These are phyloP conservation scores for Melinaea menophilus DNA, from an alignment of 2,888 invertebrate species.

Conservation along the genomic window DNA sequence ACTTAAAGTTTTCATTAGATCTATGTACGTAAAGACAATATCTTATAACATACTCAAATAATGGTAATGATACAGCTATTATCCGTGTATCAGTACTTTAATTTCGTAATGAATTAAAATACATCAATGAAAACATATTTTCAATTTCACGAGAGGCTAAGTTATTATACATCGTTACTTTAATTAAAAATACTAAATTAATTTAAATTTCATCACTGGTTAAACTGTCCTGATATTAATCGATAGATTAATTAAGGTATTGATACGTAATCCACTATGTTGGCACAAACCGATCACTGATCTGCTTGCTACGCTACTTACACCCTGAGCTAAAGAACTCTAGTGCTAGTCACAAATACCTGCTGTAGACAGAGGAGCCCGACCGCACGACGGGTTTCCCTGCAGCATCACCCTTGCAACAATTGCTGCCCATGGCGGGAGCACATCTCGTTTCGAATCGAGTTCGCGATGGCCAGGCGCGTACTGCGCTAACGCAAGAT, in stretches of 20 bases:
- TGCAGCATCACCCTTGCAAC: constrained; percentile 78
- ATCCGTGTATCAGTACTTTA: too few species aligned
- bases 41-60: too few species aligned
- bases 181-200: too few species aligned
- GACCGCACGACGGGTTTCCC: constrained; percentile 65
- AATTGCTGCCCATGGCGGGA: constrained; percentile 78
- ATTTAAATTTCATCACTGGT: background rate
- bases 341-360: constrained; percentile 68
- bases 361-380: constrained; percentile 71
- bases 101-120: too few species aligned
- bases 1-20: too few species aligned
- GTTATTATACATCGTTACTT: too few species aligned
- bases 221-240: background rate
- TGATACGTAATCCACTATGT: background rate
- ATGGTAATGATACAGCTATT: too few species aligned
- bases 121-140: too few species aligned
- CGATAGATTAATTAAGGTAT: background rate
- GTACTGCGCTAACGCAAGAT: constrained; percentile 57
- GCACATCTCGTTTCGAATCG: constrained; percentile 61
- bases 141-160: too few species aligned
- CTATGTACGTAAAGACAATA: too few species aligned
- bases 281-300: constrained; percentile 29
- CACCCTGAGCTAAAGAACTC: constrained; percentile 55
- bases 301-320: constrained; percentile 53
- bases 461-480: constrained; percentile 60